Evolutionary conservation across 2,888 invertebrate species (phyloP), one percentile per base, ranked within the genome.

Genomic region (Hartigia nigra): DNA sequence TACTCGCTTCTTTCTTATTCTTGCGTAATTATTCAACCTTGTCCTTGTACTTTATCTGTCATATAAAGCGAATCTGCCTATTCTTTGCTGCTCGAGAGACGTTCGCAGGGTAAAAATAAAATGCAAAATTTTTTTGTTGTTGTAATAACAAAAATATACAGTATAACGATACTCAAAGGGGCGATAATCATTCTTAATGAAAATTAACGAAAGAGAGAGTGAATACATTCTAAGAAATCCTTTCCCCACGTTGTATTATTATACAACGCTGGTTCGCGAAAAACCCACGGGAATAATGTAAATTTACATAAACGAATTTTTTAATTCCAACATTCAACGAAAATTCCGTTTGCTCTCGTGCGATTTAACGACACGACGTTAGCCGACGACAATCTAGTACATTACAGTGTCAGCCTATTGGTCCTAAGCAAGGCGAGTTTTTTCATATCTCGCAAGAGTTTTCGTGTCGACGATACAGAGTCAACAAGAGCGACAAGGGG

Each of bases 281-380:
- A 69, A 75, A 39, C 55, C 55, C 55, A 9, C 55, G 55, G 55
- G 55, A 55, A 55, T 12, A 69, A 74, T 31, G 74, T 14, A 31
- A 70, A 77, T 74, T 69, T 31, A 69, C 35, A 77, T 69, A 69
- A 69, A 69, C 74, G 36, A 77, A 70, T 32, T n/a, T 32, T 70
- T 31, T 77, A 74, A 74, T 77, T 23, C 23, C 55, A 55, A 55
- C 55, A 23, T 23, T 55, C 55, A 55, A 55, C n/a, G 55, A 55
- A 9, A 55, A 55, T 55, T 55, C 2, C 23, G 23, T 23, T 23
- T 0, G 23, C 55, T 23, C 55, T 55, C 9, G 55, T 23, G 55
- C 55, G 55, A 55, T 55, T 55, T 55, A 55, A 23, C 55, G 55
- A 23, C 23, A 2, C 2, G 55, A 55, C 55, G 55, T 55, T 23